phyloP scores from a whole-genome alignment of 1,140 invertebrate genomes.

The Drosophila triauraria region DNA sequence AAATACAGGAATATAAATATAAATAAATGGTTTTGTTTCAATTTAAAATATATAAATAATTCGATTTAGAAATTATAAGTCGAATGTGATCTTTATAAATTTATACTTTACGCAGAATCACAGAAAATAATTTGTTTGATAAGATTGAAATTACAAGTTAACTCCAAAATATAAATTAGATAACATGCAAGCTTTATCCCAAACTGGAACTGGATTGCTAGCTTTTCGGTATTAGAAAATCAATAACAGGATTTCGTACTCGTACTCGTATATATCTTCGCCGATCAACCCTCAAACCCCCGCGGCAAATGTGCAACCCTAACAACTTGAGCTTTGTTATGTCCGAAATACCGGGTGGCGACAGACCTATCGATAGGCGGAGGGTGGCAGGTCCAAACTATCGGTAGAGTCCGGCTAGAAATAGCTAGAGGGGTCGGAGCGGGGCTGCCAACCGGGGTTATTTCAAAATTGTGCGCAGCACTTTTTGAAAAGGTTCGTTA shows the following conservation, averaged over 20 bases:
- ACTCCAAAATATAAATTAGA: neutral
- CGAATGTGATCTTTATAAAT: neutral
- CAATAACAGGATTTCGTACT: constrained; percentile 43
- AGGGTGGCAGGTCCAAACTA: no score
- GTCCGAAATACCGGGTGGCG: no score
- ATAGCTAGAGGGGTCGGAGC: no score
- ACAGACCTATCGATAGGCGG: no score
- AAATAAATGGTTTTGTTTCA: no score
- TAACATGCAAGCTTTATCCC: neutral
- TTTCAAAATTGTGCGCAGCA: no score
- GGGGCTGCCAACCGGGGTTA: no score
- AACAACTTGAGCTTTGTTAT: constrained; percentile 63
- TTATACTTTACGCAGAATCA: neutral
- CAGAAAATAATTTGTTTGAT: neutral
- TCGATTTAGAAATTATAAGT: no score
- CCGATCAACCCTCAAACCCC: constrained; percentile 68
- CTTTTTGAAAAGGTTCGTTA: no score
- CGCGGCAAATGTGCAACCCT: constrained; percentile 48
- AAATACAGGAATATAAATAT: neutral
- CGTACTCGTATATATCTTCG: constrained; percentile 17
- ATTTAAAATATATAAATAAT: no score
- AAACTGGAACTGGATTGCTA: neutral
- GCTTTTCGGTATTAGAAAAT: constrained; percentile 30
- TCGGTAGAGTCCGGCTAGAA: no score
- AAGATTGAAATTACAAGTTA: neutral